Percentiles rank a stretch among this genome's conserved stretches.
Conservation (phyloP, 2,888 invertebrate genomes). For the Carterocephalus palaemon region DNA sequence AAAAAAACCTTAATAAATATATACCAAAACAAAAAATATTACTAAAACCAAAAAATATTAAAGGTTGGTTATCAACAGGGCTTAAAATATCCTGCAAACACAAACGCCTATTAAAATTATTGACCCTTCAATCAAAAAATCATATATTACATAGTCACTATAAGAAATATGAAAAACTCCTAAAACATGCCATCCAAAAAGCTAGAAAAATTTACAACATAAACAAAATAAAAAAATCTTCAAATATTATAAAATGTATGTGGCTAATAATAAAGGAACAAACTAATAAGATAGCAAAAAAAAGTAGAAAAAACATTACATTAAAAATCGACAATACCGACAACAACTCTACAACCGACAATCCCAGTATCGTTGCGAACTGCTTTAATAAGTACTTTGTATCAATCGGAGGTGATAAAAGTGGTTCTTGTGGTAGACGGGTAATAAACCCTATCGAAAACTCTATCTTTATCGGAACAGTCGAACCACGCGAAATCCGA, state of each 20-base stretch:
- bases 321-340: no score
- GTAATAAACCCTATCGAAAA: no score
- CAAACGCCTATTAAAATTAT: conserved; percentile 9
- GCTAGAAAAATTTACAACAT: conserved; percentile 6
- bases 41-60: conserved; percentile 1
- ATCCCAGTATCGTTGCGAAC: no score
- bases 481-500: conserved; percentile 2
- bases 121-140: not conserved
- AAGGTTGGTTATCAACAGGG: conserved; percentile 4
- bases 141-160: conserved; percentile 4
- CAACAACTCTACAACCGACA: no score
- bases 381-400: no score
- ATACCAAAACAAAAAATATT: conserved; percentile 5
- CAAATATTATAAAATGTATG: conserved; percentile 1
- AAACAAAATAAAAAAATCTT: conserved; percentile 1
- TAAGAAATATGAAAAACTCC: conserved; percentile 12
- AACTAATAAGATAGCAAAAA: no score
- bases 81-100: conserved; percentile 9
- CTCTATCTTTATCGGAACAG: conserved; percentile 1
- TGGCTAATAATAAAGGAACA: conserved; percentile 6
- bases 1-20: no score
- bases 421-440: no score
- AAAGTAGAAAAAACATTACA: no score
- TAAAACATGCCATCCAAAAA: conserved; percentile 2
- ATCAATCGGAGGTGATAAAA: no score